Base-by-base conservation (phyloP, 2,113 vertebrate genomes). In the Taxidea taxus region DNA sequence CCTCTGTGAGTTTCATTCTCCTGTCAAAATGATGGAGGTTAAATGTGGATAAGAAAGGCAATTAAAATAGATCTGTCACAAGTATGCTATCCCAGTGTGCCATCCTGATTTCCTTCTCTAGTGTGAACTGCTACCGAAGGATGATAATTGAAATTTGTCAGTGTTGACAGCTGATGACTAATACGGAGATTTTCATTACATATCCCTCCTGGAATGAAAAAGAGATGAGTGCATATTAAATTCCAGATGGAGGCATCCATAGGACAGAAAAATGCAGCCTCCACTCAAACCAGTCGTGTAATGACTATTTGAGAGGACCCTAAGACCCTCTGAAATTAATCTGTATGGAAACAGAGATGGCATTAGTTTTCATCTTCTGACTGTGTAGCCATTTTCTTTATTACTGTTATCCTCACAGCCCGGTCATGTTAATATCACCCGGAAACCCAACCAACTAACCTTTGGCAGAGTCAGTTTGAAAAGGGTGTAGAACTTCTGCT, bases 61-160 rank as follows among this genome's bases (percentile, higher is more conserved):
- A 98, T 98, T 98, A 98, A 98, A 98, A 98, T 47, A 66, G 95
- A 97, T 96, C 94, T 97, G 87, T 98, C 97, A 97, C 4, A 14
- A 51, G 54, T 54, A 74, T 96, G 66, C 92, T 98, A 96, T 98
- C 98, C 95, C 92, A 74, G 97, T 47, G 60, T 85, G 93, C 92
- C 92, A 92, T 96, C 86, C 85, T 95, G 81, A 92, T 97, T 95
- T 97, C 74, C 84, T 96, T 96, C 94, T 97, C 94, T 77, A 86
- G 83, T 97, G 93, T 86, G 96, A 98, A 74, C 82, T 97, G 91
- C 97, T 96, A 91, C 85, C 11, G 31, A 97, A 96, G 47, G 62
- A 97, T 29, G 90, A 89, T 97, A 98, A 98, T 96, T 98, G 88
- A 98, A 98, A 98, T 98, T 98, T 97, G 97, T 98, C 95, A 97